Evolutionary conservation across 2,888 invertebrate genomes (phyloP).

Genomic region (Nymphalis urticae): DNA sequence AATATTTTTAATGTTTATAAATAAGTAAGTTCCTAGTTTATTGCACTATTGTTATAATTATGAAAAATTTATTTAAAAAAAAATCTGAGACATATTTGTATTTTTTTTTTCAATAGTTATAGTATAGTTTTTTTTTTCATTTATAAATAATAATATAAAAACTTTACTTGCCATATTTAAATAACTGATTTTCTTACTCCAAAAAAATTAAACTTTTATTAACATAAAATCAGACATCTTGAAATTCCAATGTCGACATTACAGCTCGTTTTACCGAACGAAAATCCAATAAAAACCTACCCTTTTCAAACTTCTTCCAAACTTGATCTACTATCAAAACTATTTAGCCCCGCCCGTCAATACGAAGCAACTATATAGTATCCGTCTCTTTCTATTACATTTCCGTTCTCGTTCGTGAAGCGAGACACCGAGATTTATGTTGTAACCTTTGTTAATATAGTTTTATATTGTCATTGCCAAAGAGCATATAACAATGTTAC

Average conservation of each 20-base stretch:
- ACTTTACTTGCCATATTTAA: too few species aligned
- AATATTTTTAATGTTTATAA: too few species aligned
- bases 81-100: too few species aligned
- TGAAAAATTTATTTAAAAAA: too few species aligned
- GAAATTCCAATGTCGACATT: constrained; percentile 56
- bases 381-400: constrained; percentile 53
- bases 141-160: not conserved
- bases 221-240: constrained; percentile 46
- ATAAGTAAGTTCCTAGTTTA: too few species aligned
- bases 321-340: constrained; percentile 74
- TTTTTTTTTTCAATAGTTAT: not conserved
- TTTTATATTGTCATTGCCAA: constrained; percentile 49
- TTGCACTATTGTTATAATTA: too few species aligned
- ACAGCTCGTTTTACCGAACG: constrained; percentile 54
- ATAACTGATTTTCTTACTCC: not conserved
- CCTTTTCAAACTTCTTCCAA: constrained; percentile 78
- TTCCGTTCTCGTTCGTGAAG: constrained; percentile 46
- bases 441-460: constrained; percentile 75
- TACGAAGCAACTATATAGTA: constrained; percentile 47
- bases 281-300: constrained; percentile 77
- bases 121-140: not conserved
- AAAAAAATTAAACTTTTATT: constrained; percentile 16
- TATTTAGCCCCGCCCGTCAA: constrained; percentile 67
- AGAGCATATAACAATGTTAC: constrained; percentile 40
- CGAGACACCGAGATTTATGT: constrained; percentile 60